Percentiles rank a stretch among this genome's conserved stretches.
Evolutionary conservation across 2,113 vertebrate species (phyloP).

Genomic region (Bombycilla garrulus): DNA sequence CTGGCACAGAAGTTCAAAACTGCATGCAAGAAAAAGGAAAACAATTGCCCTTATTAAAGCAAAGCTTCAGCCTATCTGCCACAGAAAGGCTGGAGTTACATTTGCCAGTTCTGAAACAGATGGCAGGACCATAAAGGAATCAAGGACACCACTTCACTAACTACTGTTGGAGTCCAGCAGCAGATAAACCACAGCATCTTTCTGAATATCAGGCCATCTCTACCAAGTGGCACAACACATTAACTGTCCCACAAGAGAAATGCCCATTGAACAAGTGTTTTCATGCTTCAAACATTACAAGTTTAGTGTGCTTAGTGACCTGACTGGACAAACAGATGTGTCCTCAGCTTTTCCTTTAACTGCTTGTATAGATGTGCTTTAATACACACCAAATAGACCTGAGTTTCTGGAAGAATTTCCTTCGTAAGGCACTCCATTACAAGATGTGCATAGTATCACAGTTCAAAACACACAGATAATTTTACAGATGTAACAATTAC

Average conservation of each 20-base stretch:
- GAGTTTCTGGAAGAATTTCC: not conserved
- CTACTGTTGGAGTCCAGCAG: not conserved
- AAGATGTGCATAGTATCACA: not conserved
- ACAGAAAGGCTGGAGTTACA: rapidly evolving
- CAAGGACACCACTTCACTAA: not conserved
- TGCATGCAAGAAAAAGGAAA: not conserved
- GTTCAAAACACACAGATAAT: not conserved
- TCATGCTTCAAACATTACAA: not conserved
- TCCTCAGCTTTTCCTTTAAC: not conserved
- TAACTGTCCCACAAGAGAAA: not conserved
- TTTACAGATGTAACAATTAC: not conserved
- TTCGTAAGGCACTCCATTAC: not conserved
- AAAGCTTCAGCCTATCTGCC: not conserved
- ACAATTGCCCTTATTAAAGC: not conserved
- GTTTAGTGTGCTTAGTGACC: not conserved
- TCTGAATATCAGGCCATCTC: not conserved
- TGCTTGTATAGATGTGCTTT: not conserved
- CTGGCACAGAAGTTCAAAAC: not conserved
- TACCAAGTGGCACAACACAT: not conserved
- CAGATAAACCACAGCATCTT: not conserved
- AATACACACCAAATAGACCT: not conserved
- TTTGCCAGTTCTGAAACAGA: not conserved
- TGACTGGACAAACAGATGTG: not conserved
- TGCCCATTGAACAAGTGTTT: not conserved
- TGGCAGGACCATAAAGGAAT: not conserved